A percentile compares a stretch with the other conserved stretches of the same genome.
Conservation (phyloP, 2,113 vertebrate genomes). For the Phrynosoma blainvillii region DNA sequence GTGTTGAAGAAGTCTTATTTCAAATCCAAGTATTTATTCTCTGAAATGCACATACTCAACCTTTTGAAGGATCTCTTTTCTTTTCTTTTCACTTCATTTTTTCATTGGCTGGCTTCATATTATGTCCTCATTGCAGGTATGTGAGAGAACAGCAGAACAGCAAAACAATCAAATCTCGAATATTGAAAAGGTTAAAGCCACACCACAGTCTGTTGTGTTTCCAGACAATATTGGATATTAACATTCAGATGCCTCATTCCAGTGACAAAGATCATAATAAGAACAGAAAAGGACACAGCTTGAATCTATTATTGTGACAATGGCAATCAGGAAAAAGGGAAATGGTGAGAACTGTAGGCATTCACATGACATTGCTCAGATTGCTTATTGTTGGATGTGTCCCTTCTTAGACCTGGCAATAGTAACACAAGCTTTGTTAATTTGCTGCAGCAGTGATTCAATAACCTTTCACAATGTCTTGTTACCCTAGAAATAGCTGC, state of each 20-base stretch:
- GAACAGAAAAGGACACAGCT: conserved; percentile 57
- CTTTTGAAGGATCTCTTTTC: conserved; percentile 56
- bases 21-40: conserved; percentile 38
- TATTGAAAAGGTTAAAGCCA: conserved; percentile 72
- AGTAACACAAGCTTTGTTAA: conserved; percentile 39
- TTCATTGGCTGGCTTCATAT: conserved; percentile 66
- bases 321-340: conserved; percentile 41
- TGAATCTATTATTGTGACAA: conserved; percentile 62
- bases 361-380: conserved; percentile 22
- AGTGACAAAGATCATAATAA: conserved; percentile 67
- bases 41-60: conserved; percentile 55
- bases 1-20: conserved; percentile 19
- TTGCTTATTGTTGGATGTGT: conserved; percentile 42
- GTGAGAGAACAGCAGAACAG: conserved; percentile 47
- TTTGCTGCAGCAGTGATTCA: conserved; percentile 38
- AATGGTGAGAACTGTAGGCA: neutral
- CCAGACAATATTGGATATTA: conserved; percentile 47
- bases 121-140: conserved; percentile 54
- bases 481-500: conserved; percentile 40
- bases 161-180: conserved; percentile 67
- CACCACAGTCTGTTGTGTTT: conserved; percentile 26
- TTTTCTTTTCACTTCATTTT: neutral
- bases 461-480: conserved; percentile 36
- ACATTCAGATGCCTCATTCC: conserved; percentile 53
- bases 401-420: neutral